Base-by-base conservation (phyloP, 2,113 vertebrate species). In the Lophotis ruficrista region DNA sequence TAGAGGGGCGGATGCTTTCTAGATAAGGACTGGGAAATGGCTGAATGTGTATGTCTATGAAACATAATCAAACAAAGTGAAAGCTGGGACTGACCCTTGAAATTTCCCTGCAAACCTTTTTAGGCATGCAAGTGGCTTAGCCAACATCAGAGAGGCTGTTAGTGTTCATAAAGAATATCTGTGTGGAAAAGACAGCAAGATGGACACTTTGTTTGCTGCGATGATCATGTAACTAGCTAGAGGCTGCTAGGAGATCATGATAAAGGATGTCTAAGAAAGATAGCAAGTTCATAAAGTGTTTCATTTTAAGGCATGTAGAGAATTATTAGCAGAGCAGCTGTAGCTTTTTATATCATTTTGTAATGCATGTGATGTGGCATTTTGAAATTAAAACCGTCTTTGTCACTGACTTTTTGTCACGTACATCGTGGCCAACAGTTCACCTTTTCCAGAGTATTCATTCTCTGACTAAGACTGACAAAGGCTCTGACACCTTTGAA, bases 321-420 rank as follows among this genome's bases (percentile, higher is more conserved):
- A 91, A 95, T 84, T 93, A 95, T 69, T 93, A 94, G 57, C 48
- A 69, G 89, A 93, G 86, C 83, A 97, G 88, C 83, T 96, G 91
- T 45, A 89, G 72, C 48, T 91, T 96, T 93, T 93, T 65, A 57
- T 92, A 65, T 57, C 2, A 47, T 93, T 94, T 94, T 0, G 0
- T 76, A 93, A 84, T 57, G 83, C 20, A 10, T 38, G 41, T 21
- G 72, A 92, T 81, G 60, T 73, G 72, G 72, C 45, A 89, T 93
- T 94, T 94, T 78, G 85, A 96, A 96, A 96, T 87, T 30, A 96
- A 90, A 95, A 8, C 53, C 73, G 23, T 94, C 66, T 90, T 88
- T 85, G 45, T 53, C 70, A 57, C 57, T 91, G 66, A 64, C 33
- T 87, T 90, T 75, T 87, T 83, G 81, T 80, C 62, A 84, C 0